These are phyloP conservation scores for Drosophila chauvacae DNA, from an alignment of 1,140 invertebrate genomes.

Conservation along the genomic window DNA sequence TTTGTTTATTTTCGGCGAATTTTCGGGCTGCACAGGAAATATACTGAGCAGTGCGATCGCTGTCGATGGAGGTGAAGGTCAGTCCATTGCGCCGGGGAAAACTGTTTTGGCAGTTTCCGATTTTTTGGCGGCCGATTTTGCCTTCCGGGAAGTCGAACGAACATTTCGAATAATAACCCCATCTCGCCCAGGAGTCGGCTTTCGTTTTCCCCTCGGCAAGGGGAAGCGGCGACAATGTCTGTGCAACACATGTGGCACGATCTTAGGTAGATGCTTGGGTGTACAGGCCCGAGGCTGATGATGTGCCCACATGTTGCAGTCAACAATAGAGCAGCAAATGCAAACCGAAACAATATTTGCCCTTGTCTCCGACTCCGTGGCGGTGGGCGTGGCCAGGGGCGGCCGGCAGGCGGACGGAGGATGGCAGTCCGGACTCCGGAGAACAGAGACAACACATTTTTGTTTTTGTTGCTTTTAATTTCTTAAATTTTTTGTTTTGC, in stretches of 20 bases:
- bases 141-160: constrained; percentile 35
- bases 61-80: constrained; percentile 45
- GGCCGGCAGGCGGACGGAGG: constrained; percentile 14
- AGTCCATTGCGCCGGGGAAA: constrained; percentile 4
- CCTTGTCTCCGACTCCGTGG: constrained; percentile 64
- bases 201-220: constrained; percentile 27
- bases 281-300: constrained; percentile 28
- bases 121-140: constrained; percentile 11
- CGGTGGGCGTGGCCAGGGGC: constrained; percentile 33
- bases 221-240: constrained; percentile 36
- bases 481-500: constrained; percentile 70
- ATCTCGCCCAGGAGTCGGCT: constrained; percentile 22
- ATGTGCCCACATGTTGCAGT: constrained; percentile 72
- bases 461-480: constrained; percentile 71
- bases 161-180: constrained; percentile 36
- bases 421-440: neutral
- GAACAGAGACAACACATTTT: constrained; percentile 39
- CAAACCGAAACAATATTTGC: constrained; percentile 79
- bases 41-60: constrained; percentile 29
- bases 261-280: constrained; percentile 54
- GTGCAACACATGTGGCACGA: constrained; percentile 75
- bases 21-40: constrained; percentile 48
- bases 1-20: constrained; percentile 43
- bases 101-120: constrained; percentile 36
- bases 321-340: constrained; percentile 73